Evolutionary conservation across 1,140 invertebrate genomes (phyloP).

Genomic region (Liolophura sinensis): DNA sequence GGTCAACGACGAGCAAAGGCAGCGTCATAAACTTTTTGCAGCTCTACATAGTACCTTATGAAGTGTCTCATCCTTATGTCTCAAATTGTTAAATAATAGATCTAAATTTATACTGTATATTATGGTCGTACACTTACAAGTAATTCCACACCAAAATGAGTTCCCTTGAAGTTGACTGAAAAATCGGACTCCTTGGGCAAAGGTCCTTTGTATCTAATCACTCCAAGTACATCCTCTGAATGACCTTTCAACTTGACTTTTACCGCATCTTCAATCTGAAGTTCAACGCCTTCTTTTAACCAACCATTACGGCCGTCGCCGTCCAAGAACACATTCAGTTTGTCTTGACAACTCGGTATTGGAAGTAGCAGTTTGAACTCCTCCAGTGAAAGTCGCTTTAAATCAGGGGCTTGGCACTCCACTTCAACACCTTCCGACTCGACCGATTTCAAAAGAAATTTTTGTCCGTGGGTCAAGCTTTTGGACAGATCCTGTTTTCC

Average conservation of each 20-base stretch:
- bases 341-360: constrained; percentile 43
- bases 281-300: constrained; percentile 34
- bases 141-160: constrained; percentile 46
- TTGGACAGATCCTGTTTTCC: too few relatives aligned
- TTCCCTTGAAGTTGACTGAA: constrained; percentile 23
- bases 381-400: not conserved
- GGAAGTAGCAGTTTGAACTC: constrained; percentile 34
- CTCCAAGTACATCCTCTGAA: constrained; percentile 32
- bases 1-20: too few relatives aligned
- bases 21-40: too few relatives aligned
- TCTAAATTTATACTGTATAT: not conserved
- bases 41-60: not conserved
- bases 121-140: constrained; percentile 22
- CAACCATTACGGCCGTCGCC: constrained; percentile 22
- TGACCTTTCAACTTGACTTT: constrained; percentile 43
- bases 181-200: constrained; percentile 22
- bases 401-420: too few relatives aligned
- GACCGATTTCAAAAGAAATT: too few relatives aligned
- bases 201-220: constrained; percentile 38
- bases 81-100: not conserved
- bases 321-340: constrained; percentile 40
- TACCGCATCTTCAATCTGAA: constrained; percentile 36
- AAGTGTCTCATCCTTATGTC: not conserved
- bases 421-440: too few relatives aligned
- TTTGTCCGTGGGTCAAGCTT: too few relatives aligned